phyloP scores from a whole-genome alignment of 2,888 invertebrate genomes.

The Drosophila neotestacea region DNA sequence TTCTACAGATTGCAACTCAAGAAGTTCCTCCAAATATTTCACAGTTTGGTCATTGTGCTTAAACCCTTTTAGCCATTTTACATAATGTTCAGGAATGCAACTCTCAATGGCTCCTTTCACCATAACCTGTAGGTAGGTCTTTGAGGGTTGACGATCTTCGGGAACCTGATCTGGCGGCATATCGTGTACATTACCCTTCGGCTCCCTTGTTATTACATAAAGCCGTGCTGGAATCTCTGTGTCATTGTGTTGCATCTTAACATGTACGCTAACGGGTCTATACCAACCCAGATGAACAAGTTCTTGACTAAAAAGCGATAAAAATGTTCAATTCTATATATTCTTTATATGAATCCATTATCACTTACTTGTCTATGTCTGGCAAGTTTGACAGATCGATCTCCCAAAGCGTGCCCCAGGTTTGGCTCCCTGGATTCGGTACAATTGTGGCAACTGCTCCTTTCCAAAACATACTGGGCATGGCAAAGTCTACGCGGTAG shows the following conservation, averaged over 20 bases:
- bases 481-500: conserved; percentile 90
- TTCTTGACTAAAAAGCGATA: conserved; percentile 71
- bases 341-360: neutral
- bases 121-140: conserved; percentile 88
- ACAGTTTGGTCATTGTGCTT: conserved; percentile 91
- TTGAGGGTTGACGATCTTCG: conserved; percentile 90
- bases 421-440: conserved; percentile 60
- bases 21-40: conserved; percentile 80
- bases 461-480: conserved; percentile 87
- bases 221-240: conserved; percentile 87
- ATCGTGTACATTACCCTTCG: conserved; percentile 83
- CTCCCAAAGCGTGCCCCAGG: conserved; percentile 93
- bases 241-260: conserved; percentile 86
- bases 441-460: conserved; percentile 95
- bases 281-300: conserved; percentile 87
- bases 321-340: neutral
- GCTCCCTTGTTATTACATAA: conserved; percentile 89
- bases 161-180: conserved; percentile 86
- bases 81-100: conserved; percentile 90
- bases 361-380: conserved; percentile 89
- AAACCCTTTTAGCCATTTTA: conserved; percentile 88
- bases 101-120: conserved; percentile 83
- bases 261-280: conserved; percentile 87
- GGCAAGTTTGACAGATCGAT: conserved; percentile 88
- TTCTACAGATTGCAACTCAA: conserved; percentile 79